A percentile compares a stretch with the other conserved stretches of the same genome.
phyloP scores from a whole-genome alignment of 2,797 vertebrate species.

The Peromyscus nudipes region DNA sequence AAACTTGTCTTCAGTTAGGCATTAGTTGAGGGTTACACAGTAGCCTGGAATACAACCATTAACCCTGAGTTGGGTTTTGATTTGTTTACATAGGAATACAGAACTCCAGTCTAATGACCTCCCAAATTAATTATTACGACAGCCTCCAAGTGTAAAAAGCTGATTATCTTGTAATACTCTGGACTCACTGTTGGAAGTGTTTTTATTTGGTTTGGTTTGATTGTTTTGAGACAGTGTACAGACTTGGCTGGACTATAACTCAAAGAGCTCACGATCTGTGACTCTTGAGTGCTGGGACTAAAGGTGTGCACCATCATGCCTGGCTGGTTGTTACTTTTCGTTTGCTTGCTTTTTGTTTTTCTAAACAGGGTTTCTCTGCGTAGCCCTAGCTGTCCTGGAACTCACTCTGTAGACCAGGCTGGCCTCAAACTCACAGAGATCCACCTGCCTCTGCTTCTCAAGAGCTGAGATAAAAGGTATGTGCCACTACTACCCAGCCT shows the following conservation, averaged over 20 bases:
- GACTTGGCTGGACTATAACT: neutral
- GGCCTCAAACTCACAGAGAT: neutral
- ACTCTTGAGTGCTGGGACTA: neutral
- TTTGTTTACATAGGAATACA: neutral
- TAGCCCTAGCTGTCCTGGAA: neutral
- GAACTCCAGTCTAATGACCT: neutral
- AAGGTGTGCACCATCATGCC: neutral
- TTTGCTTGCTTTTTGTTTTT: neutral
- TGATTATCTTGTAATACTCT: neutral
- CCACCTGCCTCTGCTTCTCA: neutral
- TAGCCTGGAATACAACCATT: neutral
- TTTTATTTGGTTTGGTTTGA: neutral
- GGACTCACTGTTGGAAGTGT: neutral
- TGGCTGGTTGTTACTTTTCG: neutral
- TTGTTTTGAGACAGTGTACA: neutral
- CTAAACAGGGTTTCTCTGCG: neutral
- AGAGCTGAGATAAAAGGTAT: neutral
- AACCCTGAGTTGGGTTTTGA: neutral
- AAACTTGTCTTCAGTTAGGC: neutral
- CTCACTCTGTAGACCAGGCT: neutral
- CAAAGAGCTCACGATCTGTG: neutral
- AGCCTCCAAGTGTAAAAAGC: neutral
- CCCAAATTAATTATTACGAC: neutral
- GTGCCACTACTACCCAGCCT: neutral
- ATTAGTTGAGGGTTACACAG: neutral